phyloP scores from a whole-genome alignment of 2,888 invertebrate species.

The Nycteola revayana region DNA sequence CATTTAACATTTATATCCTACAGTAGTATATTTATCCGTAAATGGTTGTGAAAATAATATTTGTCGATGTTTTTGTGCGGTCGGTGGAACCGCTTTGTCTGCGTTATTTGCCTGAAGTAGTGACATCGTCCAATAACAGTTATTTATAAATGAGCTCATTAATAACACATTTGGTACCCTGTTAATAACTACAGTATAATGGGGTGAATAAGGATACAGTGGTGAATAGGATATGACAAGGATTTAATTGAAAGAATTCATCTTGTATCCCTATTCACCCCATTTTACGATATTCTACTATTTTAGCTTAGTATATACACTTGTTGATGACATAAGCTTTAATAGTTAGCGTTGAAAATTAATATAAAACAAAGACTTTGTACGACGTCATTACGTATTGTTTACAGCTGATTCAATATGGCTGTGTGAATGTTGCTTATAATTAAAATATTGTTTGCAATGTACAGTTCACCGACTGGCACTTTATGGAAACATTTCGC shows the following conservation, averaged over 20 bases:
- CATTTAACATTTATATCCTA: no score
- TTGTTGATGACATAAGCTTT: conserved; percentile 9
- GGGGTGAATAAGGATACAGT: no score
- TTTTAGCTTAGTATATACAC: no score
- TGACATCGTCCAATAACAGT: conserved; percentile 6
- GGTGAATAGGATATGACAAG: no score
- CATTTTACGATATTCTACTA: no score
- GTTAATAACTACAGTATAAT: no score
- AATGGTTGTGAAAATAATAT: conserved; percentile 45
- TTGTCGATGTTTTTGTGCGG: conserved; percentile 7
- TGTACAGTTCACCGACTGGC: conserved; percentile 19
- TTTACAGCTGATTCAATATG: conserved; percentile 5
- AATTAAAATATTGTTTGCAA: conserved; percentile 2
- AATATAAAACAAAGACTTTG: conserved; percentile 7
- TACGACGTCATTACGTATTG: conserved; percentile 20
- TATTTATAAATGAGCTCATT: conserved; percentile 19
- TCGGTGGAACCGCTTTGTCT: conserved; percentile 11
- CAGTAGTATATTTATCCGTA: conserved; percentile 21
- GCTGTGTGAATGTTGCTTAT: conserved; percentile 19
- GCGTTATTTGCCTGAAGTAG: conserved; percentile 5
- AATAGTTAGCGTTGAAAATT: conserved; percentile 12
- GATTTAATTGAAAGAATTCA: no score
- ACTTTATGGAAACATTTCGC: no score
- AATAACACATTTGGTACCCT: background rate
- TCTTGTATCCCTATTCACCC: no score